Evolutionary conservation across 2,888 invertebrate species (phyloP), one percentile per base, ranked within the genome.

Genomic region (Blomia tropicalis): DNA sequence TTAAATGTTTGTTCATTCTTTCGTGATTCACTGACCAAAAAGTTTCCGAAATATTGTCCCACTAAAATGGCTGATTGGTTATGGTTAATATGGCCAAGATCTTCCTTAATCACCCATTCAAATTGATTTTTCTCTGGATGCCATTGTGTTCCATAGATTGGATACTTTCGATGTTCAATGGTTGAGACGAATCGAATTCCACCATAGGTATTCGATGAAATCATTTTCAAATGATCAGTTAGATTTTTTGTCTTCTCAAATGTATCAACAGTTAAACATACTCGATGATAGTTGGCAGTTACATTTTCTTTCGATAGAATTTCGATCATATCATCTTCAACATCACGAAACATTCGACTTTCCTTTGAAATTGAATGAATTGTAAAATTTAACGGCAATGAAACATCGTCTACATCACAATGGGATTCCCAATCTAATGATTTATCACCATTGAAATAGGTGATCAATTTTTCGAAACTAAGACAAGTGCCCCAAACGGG

Each of bases 401-500:
- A 67, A 4, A 70, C 43, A 64, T 74, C 70, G 51, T 68, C 66
- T 3, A 70, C 69, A 62, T 68, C 36, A 47, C 70, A 70, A 25
- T 66, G n/a, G 53, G 64, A 65, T 56, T 72, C 60, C 29, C 68
- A 63, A 61, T 62, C 23, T 62, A 17, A 23, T 25, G 54, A 51
- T 23, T 19, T 41, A 70, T 63, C 25, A 7, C 25, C 29, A 25
- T 22, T 30, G 23, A 66, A 54, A 7, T 68, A 67, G 4, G 70
- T 63, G 3, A 69, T 69, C 22, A 58, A 29, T 30, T 59, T n/a
- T 71, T 93, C 85, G 74, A 89, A 87, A 25, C 92, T 92, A 32
- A 90, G 79, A 70, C 92, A 92, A 1, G 84, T 89, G 0, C 88
- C 91, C 79, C 86, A 86, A 53, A 93, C 73, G 0, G 92, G 91